Percentiles rank a stretch among this genome's conserved stretches.
These are phyloP conservation scores for Cassiopea xamachana DNA, from an alignment of 30 jellyfish, hydroid and myxozoan genomes.

Conservation along the genomic window DNA sequence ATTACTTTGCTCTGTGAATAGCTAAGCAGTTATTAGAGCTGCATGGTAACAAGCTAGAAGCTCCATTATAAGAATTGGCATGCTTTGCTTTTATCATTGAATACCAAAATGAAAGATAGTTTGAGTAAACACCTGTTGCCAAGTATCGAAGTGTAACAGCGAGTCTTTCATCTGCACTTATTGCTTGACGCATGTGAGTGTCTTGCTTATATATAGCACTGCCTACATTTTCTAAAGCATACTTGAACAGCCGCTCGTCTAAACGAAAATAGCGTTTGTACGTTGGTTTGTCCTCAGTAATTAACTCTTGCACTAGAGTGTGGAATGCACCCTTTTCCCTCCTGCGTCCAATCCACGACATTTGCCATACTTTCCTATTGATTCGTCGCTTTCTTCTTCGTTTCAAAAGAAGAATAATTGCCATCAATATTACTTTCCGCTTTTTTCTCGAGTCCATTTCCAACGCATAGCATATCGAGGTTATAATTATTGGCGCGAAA, in stretches of 20 bases:
- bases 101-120: not conserved
- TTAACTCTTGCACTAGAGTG: not conserved
- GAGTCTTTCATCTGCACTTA: conserved; percentile 30
- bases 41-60: not conserved
- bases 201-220: conserved; percentile 9
- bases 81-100: not conserved
- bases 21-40: not conserved
- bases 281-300: not conserved
- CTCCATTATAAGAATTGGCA: not conserved
- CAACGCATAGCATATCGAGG: too few relatives aligned
- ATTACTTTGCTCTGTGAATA: not conserved
- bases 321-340: not conserved
- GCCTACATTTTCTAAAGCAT: not conserved
- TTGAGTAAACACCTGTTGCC: not conserved
- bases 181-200: conserved; percentile 34
- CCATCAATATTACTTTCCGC: too few relatives aligned
- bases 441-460: too few relatives aligned
- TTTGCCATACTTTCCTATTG: too few relatives aligned
- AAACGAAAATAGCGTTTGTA: not conserved
- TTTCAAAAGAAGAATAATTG: too few relatives aligned
- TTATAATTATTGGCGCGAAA: too few relatives aligned
- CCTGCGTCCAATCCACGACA: not conserved
- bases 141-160: conserved; percentile 36
- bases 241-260: conserved; percentile 2
- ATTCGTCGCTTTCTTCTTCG: too few relatives aligned